phyloP scores from a whole-genome alignment of 2,113 vertebrate genomes.

The Bombycilla garrulus region DNA sequence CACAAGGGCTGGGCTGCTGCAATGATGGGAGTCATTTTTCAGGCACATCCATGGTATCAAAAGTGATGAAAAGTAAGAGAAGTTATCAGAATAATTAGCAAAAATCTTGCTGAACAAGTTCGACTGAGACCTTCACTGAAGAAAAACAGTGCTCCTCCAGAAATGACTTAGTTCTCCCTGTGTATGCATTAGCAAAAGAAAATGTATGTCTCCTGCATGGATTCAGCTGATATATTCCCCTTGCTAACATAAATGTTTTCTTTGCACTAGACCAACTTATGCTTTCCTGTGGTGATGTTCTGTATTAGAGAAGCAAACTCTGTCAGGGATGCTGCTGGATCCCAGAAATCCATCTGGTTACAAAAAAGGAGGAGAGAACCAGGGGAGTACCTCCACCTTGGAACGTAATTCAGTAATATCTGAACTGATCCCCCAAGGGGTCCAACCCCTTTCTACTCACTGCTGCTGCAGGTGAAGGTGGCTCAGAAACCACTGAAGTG shows the following conservation, averaged over 20 bases:
- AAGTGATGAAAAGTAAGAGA: neutral
- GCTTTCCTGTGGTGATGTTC: neutral
- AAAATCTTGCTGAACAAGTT: neutral
- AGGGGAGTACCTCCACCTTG: neutral
- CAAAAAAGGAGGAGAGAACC: neutral
- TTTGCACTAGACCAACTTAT: neutral
- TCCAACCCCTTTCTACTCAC: neutral
- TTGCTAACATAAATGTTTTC: neutral
- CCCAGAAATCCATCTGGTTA: neutral
- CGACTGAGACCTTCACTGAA: neutral
- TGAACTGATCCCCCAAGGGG: neutral
- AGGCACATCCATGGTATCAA: neutral
- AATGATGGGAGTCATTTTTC: neutral
- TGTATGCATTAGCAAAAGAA: neutral
- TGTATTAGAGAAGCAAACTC: neutral
- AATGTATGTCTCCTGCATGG: neutral
- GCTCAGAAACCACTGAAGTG: neutral
- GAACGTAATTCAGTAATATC: neutral
- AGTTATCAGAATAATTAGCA: neutral
- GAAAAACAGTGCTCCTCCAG: neutral
- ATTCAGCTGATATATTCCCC: neutral
- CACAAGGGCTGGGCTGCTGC: neutral
- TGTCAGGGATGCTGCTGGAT: fast-evolving
- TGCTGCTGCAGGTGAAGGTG: fast-evolving
- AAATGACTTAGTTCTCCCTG: neutral